These are phyloP conservation scores for Hemistola chrysoprasaria DNA, from an alignment of 2,888 invertebrate genomes.

Conservation along the genomic window DNA sequence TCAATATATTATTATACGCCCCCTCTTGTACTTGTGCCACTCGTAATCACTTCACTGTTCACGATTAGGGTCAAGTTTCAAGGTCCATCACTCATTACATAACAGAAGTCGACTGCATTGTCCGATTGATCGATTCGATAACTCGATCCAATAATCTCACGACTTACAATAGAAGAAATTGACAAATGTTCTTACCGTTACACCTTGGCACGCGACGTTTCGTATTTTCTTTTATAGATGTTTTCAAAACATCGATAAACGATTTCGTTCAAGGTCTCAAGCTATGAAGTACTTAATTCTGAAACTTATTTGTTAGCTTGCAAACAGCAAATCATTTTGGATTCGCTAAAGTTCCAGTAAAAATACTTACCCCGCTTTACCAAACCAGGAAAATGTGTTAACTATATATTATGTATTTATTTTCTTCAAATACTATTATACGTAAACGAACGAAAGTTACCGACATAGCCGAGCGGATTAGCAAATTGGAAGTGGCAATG, in stretches of 20 bases:
- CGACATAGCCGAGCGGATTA: too few relatives aligned
- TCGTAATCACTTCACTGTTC: conserved; percentile 53
- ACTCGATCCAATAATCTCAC: conserved; percentile 28
- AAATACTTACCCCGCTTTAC: too few relatives aligned
- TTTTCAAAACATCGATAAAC: conserved; percentile 7
- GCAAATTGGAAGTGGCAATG: too few relatives aligned
- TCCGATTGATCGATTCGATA: conserved; percentile 55
- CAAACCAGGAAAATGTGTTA: too few relatives aligned
- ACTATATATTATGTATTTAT: too few relatives aligned
- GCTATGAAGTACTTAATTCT: conserved; percentile 5
- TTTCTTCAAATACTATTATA: too few relatives aligned
- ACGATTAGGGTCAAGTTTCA: conserved; percentile 78
- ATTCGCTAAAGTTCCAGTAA: too few relatives aligned
- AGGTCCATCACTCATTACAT: conserved; percentile 70
- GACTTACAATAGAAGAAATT: conserved; percentile 28
- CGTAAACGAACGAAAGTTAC: too few relatives aligned
- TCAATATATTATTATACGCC: too few relatives aligned
- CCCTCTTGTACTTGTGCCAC: conserved; percentile 48
- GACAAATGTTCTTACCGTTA: conserved; percentile 19
- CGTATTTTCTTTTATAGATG: conserved; percentile 15
- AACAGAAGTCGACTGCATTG: conserved; percentile 56
- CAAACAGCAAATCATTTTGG: too few relatives aligned
- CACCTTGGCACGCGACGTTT: conserved; percentile 4
- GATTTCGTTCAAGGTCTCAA: conserved; percentile 13
- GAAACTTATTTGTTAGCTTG: too few relatives aligned